Evolutionary conservation across 2,888 invertebrate species (phyloP).

Genomic region (Microchrysa polita): DNA sequence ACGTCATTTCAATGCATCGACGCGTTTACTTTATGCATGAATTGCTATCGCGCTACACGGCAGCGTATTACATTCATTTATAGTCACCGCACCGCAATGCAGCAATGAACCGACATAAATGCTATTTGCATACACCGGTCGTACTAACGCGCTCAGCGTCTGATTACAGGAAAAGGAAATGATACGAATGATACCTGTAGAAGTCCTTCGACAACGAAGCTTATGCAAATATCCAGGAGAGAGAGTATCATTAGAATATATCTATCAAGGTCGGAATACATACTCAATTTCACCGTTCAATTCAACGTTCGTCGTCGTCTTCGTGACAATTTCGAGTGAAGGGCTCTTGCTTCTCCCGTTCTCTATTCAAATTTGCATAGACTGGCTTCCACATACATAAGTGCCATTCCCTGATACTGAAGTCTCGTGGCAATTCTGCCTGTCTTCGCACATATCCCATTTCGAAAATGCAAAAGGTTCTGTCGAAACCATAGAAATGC

Average conservation of each 20-base stretch:
- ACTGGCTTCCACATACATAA: not conserved
- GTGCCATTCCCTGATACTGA: not conserved
- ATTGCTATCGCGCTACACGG: too few relatives aligned
- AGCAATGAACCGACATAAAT: too few relatives aligned
- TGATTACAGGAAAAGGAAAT: conserved; percentile 23
- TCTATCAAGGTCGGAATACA: conserved; percentile 5
- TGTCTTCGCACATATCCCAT: too few relatives aligned
- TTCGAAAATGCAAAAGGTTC: too few relatives aligned
- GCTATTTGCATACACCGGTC: too few relatives aligned
- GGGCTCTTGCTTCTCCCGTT: not conserved
- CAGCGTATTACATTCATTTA: too few relatives aligned
- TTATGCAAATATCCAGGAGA: conserved; percentile 14
- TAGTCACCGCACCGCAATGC: too few relatives aligned
- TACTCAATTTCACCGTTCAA: conserved; percentile 18
- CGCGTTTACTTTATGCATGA: too few relatives aligned
- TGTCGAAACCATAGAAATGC: too few relatives aligned
- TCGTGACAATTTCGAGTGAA: not conserved
- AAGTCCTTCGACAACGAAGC: not conserved
- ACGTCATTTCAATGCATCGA: too few relatives aligned
- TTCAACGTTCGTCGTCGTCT: not conserved
- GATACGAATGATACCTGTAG: conserved; percentile 6
- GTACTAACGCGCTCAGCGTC: not conserved
- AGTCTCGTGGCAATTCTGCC: too few relatives aligned
- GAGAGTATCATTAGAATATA: conserved; percentile 33
- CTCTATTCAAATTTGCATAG: not conserved